Conservation (phyloP, 2,797 vertebrate genomes). For the Perodicticus potto region DNA sequence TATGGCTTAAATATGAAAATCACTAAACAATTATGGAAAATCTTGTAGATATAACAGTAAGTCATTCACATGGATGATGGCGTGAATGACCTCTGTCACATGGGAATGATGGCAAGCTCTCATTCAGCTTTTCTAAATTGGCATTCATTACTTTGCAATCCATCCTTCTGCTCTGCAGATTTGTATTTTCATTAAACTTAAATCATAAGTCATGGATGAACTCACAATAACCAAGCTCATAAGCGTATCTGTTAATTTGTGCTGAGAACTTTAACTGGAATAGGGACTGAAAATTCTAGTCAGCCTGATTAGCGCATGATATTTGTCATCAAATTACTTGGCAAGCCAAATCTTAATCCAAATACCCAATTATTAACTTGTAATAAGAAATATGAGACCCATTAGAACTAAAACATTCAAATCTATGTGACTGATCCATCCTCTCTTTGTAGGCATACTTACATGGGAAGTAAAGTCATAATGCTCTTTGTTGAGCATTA, state of each 20-base stretch:
- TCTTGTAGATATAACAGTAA: background rate
- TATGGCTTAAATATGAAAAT: constrained; percentile 34
- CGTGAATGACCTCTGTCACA: background rate
- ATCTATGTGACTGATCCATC: background rate
- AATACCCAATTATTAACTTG: constrained; percentile 54
- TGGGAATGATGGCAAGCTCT: background rate
- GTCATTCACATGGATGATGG: background rate
- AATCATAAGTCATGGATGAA: background rate
- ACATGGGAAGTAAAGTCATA: constrained; percentile 8
- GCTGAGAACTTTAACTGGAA: background rate
- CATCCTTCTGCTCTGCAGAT: background rate
- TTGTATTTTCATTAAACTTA: constrained; percentile 11
- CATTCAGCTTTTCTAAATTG: background rate
- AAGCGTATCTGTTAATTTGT: constrained; percentile 51
- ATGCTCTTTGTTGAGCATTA: background rate
- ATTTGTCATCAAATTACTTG: constrained; percentile 16
- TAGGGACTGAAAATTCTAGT: constrained; percentile 31
- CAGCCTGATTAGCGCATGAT: background rate
- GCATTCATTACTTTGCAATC: background rate
- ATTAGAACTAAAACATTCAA: constrained; percentile 29
- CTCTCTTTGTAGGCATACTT: background rate
- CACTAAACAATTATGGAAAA: background rate
- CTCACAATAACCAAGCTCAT: constrained; percentile 3
- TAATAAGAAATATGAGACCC: background rate
- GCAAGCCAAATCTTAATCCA: constrained; percentile 31